Evolutionary conservation across 2,888 invertebrate genomes (phyloP), one percentile per base, ranked within the genome.

Genomic region (Drosophila stalkeri): DNA sequence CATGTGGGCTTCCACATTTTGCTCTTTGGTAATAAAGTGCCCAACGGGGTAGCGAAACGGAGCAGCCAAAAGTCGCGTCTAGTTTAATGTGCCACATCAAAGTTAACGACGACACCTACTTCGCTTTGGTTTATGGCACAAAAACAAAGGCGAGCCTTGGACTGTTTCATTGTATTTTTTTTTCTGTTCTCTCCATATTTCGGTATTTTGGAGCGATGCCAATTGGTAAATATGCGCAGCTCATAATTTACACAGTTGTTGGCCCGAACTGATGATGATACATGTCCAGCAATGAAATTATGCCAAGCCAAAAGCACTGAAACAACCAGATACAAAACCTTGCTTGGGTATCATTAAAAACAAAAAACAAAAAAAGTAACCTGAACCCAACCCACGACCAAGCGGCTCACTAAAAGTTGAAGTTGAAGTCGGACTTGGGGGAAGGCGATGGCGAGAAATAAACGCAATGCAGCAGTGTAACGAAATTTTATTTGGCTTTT

Each of bases 71-170:
- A 72, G 65, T 49, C 62, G 69, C 73, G 52, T 70, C 84, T 77
- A 82, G 85, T 69, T 89, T 87, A 89, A 89, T 85, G 85, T 80
- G 73, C 49, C 85, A 85, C 85, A 89, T 86, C 81, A 87, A 85
- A 89, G 71, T 86, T 89, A 87, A 89, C 85, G 85, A 85, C 80
- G 81, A 86, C 85, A 86, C 85, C 85, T 86, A 86, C 90, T 89
- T 85, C 82, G 75, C 39, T 83, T 75, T 82, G 77, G 62, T 82
- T 83, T 83, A 83, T 75, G 70, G 63, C 68, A 39, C 63, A 64
- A 64, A 66, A 66, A 64, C 63, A 77, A 77, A 65, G 67, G 51
- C 72, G 35, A 56, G 54, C 74, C 52, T 64, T 61, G 72, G 35
- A 41, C 56, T 44, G 23, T 3, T n/a, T 55, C n/a, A 16, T n/a